Percentiles rank a stretch among this genome's conserved stretches.
Conservation (phyloP, 1,140 invertebrate genomes). For the Nasonia longicornis region DNA sequence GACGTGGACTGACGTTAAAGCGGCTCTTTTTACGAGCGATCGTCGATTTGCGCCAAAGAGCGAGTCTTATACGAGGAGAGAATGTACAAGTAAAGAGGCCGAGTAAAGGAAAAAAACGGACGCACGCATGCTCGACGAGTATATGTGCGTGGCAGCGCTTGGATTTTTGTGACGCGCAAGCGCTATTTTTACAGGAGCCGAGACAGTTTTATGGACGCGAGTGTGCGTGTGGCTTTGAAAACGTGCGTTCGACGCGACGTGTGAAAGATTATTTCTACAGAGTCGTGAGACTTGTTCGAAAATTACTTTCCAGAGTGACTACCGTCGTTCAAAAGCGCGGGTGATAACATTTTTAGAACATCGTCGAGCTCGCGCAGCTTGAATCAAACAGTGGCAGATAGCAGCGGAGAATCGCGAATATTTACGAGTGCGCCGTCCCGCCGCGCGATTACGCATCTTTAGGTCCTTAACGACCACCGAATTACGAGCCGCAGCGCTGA, state of each 20-base stretch:
- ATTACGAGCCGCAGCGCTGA: conserved; percentile 33
- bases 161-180: background rate
- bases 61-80: background rate
- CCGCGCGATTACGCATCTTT: conserved; percentile 46
- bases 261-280: too few species aligned
- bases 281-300: too few species aligned
- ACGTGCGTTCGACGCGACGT: too few species aligned
- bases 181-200: background rate
- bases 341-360: too few species aligned
- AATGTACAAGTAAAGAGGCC: background rate
- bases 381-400: background rate
- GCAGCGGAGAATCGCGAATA: conserved; percentile 23
- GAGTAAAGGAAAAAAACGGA: background rate
- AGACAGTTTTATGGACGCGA: background rate
- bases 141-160: background rate
- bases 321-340: too few species aligned
- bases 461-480: conserved; percentile 40
- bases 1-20: conserved; percentile 19
- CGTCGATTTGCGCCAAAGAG: conserved; percentile 21
- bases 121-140: background rate
- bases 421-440: conserved; percentile 32
- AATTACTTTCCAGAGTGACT: too few species aligned
- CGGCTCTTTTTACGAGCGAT: conserved; percentile 41
- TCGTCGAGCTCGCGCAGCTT: too few species aligned
- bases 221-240: background rate